These are phyloP conservation scores for Crotalus viridis DNA, from an alignment of 2,113 vertebrate species.

Conservation along the genomic window DNA sequence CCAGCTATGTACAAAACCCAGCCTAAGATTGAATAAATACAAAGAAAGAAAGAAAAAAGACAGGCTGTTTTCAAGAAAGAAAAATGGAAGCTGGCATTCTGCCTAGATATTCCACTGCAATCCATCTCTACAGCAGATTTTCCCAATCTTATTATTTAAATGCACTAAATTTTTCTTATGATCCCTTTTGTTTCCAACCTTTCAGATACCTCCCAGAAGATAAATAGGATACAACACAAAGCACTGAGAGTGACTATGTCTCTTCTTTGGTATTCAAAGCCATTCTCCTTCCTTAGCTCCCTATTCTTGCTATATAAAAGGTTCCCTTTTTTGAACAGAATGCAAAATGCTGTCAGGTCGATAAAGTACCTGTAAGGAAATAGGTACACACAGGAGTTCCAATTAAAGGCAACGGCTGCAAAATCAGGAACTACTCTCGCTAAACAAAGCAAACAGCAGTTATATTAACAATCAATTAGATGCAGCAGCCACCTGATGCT, in stretches of 20 bases:
- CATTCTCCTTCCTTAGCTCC: constrained; percentile 1
- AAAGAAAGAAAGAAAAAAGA: neutral
- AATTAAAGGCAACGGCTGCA: constrained; percentile 40
- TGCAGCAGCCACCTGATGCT: constrained; percentile 60
- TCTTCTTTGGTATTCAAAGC: constrained; percentile 34
- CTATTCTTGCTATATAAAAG: neutral
- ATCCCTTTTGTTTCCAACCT: neutral
- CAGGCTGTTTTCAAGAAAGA: neutral
- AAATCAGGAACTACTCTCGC: constrained; percentile 40
- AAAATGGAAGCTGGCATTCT: neutral
- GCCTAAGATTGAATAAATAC: neutral
- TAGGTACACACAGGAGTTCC: constrained; percentile 34
- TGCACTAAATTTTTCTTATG: accelerated
- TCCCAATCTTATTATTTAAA: neutral
- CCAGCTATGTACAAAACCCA: neutral
- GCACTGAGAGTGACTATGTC: neutral
- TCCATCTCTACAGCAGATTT: neutral
- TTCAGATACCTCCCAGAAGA: neutral
- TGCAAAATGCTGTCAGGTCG: constrained; percentile 28
- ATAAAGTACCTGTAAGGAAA: constrained; percentile 44
- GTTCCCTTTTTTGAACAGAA: constrained; percentile 35
- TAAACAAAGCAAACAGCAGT: constrained; percentile 48
- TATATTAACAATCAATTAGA: constrained; percentile 67
- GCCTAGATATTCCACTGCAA: neutral
- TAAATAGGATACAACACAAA: neutral